Conservation (phyloP, 2,113 vertebrate species). For the Oncorhynchus gorbuscha region DNA sequence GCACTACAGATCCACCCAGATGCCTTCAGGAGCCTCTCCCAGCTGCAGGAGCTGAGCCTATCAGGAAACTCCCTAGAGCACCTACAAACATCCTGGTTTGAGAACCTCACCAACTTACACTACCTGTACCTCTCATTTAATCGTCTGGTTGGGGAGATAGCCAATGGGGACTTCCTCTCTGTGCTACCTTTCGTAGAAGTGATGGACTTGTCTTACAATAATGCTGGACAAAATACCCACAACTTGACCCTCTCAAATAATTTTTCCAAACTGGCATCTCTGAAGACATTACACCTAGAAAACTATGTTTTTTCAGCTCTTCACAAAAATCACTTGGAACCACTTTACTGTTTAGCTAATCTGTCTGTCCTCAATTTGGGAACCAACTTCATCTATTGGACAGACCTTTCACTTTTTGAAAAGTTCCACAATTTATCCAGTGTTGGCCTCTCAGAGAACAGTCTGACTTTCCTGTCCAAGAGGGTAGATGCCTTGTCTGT, state of each 20-base stretch:
- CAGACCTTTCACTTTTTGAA: conserved; percentile 50
- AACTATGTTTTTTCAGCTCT: conserved; percentile 65
- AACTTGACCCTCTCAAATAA: conserved; percentile 42
- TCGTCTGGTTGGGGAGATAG: conserved; percentile 45
- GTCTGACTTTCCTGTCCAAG: conserved; percentile 34
- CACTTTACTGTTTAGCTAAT: conserved; percentile 54
- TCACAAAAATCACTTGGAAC: conserved; percentile 44
- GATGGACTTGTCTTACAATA: conserved; percentile 69
- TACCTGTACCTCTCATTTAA: conserved; percentile 57
- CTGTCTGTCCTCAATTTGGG: conserved; percentile 59
- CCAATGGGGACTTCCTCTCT: conserved; percentile 52
- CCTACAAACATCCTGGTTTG: conserved; percentile 43
- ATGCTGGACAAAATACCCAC: conserved; percentile 23
- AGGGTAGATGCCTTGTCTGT: background rate
- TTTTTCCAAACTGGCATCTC: conserved; percentile 50
- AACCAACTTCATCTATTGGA: conserved; percentile 67
- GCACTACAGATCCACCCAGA: conserved; percentile 42
- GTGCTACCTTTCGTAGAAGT: conserved; percentile 50
- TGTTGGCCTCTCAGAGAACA: conserved; percentile 70
- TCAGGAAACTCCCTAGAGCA: conserved; percentile 42
- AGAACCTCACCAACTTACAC: conserved; percentile 43
- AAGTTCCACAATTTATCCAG: conserved; percentile 47
- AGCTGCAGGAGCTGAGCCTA: conserved; percentile 39
- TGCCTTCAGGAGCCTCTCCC: conserved; percentile 32
- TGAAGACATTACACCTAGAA: conserved; percentile 55